phyloP scores from a whole-genome alignment of 2,888 invertebrate genomes.

The Drosophila phalerata region DNA sequence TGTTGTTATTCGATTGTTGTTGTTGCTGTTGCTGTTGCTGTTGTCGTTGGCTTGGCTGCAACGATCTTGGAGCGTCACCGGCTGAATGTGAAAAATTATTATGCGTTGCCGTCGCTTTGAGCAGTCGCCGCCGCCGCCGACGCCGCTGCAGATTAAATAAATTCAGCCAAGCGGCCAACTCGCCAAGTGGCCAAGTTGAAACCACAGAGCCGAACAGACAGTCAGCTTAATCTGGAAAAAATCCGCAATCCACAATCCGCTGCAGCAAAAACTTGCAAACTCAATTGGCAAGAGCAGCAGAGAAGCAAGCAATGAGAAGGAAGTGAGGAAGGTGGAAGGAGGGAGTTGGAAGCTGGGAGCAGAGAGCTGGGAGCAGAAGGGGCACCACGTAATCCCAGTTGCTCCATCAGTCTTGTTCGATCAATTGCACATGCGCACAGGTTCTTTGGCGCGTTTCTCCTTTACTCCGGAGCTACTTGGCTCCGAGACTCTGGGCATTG shows the following conservation, averaged over 20 bases:
- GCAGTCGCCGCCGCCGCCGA: constrained; percentile 71
- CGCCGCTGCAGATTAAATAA: constrained; percentile 80
- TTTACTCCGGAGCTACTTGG: constrained; percentile 18
- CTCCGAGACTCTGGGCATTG: constrained; percentile 49
- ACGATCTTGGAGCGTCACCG: constrained; percentile 45
- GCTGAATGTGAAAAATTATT: constrained; percentile 81
- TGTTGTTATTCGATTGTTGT: constrained; percentile 12
- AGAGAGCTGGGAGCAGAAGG: neutral
- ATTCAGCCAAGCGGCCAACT: constrained; percentile 57
- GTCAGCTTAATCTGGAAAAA: constrained; percentile 69
- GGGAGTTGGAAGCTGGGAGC: neutral
- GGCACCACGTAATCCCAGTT: constrained; percentile 80
- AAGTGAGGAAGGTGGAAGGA: neutral
- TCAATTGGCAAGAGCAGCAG: constrained; percentile 66
- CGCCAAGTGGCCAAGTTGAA: constrained; percentile 26
- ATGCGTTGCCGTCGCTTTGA: constrained; percentile 79
- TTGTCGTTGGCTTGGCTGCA: constrained; percentile 8
- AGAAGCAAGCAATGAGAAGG: neutral
- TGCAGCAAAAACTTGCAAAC: constrained; percentile 76
- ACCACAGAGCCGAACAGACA: constrained; percentile 40
- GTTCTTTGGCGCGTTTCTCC: constrained; percentile 64
- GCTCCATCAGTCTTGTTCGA: constrained; percentile 84
- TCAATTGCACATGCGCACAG: constrained; percentile 84
- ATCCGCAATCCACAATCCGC: constrained; percentile 59
- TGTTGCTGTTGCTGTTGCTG: constrained; percentile 10